Evolutionary conservation across 2,797 vertebrate species (phyloP), one percentile per base, ranked within the genome.

Genomic region (Buceros bicornis): DNA sequence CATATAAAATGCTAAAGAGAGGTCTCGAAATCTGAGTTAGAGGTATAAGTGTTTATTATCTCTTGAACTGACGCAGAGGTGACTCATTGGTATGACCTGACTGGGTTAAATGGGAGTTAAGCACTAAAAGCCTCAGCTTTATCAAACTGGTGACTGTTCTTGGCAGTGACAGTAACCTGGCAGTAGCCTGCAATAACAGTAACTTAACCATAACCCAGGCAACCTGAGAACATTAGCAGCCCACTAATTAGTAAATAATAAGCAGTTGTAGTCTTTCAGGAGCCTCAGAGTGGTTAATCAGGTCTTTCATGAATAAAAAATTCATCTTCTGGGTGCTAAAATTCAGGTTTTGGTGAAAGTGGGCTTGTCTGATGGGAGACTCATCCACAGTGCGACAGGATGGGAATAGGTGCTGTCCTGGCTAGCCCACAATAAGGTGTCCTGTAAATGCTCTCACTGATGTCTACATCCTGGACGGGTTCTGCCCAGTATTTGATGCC

Each of bases 401-500:
- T 53, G 26, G 19, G 31, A 57, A 60, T 2, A 62, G 45, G 6
- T 48, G 37, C 6, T 64, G 10, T 17, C 82, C 24, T 47, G 12
- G 16, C n/a, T 62, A 66, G 21, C 8, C 25, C 45, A 48, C 17
- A 16, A 8, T 24, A 28, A 61, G 1, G 1, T 31, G 8, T 14
- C 17, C 43, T 87, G 24, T 20, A 76, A 66, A 82, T 15, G 37
- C 5, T 82, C 8, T 42, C 28, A 26, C 35, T 57, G 50, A 35
- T 29, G 8, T 45, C 22, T 40, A 8, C 24, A 25, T 66, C n/a
- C 16, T 0, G 0, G 37, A 21, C 7, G 3, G 3, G 24, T 37
- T 42, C 62, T 94, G 31, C 8, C 21, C 47, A 62, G 18, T 0
- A 0, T 61, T 56, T 0, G 0, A 8, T 43, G 16, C 16, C 24